These are phyloP conservation scores for Pardalotus punctatus DNA, from an alignment of 2,113 vertebrate species.

Conservation along the genomic window DNA sequence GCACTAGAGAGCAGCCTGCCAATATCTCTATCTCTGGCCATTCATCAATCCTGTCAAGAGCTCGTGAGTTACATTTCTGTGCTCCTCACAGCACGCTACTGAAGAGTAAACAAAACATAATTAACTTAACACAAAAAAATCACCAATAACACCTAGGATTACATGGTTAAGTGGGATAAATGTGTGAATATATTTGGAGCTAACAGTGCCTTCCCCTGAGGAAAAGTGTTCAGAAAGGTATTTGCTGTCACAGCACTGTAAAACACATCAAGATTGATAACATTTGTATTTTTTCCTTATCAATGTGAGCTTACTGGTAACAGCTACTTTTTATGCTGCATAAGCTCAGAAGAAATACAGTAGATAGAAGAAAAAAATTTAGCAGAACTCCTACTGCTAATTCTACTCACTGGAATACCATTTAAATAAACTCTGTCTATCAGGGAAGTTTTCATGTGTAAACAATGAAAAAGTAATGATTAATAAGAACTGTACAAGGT, in stretches of 20 bases:
- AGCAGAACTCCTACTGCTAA: background rate
- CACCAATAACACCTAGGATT: conserved; percentile 24
- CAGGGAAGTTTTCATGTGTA: background rate
- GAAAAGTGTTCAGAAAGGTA: background rate
- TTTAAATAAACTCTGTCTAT: conserved; percentile 29
- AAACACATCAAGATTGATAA: background rate
- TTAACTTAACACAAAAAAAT: conserved; percentile 36
- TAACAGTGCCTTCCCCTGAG: background rate
- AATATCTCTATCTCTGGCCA: conserved; percentile 57
- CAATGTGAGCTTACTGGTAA: background rate
- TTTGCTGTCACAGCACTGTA: background rate
- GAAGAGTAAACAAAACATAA: conserved; percentile 58
- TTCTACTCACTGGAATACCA: conserved; percentile 12
- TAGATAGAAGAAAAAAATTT: background rate
- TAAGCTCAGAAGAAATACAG: background rate
- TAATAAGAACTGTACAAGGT: conserved; percentile 32
- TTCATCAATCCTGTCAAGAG: conserved; percentile 56
- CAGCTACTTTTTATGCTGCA: background rate
- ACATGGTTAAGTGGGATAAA: conserved; percentile 42
- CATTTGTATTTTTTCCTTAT: background rate
- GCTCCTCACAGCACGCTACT: background rate
- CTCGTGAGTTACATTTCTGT: background rate
- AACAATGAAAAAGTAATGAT: conserved; percentile 24
- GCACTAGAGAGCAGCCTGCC: conserved; percentile 40
- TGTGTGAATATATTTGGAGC: background rate